phyloP scores from a whole-genome alignment of 2,113 vertebrate species.

The Aegithalos caudatus region DNA sequence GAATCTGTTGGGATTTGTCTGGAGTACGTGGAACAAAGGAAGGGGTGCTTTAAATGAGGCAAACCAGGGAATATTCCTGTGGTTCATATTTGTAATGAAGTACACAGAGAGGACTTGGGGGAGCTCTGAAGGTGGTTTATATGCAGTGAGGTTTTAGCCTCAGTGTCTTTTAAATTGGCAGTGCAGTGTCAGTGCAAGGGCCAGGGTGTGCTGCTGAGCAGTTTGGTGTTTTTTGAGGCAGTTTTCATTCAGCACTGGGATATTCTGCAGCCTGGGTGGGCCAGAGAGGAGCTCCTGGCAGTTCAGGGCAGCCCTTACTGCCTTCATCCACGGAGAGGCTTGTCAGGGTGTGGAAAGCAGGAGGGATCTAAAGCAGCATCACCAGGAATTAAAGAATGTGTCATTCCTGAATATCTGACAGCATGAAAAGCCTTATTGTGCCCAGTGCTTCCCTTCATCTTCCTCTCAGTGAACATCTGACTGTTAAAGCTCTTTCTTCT shows the following conservation, averaged over 20 bases:
- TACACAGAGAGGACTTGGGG: background rate
- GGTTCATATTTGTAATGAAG: background rate
- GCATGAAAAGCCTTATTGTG: background rate
- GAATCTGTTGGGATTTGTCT: background rate
- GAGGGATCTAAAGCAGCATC: background rate
- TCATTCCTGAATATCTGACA: background rate
- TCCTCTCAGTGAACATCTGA: background rate
- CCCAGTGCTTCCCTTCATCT: background rate
- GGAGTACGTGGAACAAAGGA: background rate
- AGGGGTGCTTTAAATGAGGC: background rate
- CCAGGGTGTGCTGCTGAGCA: background rate
- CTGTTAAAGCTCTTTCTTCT: background rate
- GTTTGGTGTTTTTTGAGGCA: background rate
- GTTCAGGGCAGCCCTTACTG: background rate
- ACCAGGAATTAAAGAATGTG: background rate
- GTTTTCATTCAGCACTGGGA: background rate
- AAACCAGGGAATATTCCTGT: background rate
- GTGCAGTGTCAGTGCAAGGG: accelerated
- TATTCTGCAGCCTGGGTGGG: background rate
- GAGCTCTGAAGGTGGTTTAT: background rate
- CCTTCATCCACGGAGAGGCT: background rate
- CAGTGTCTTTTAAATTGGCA: accelerated
- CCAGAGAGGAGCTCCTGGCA: background rate
- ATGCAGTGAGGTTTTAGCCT: background rate
- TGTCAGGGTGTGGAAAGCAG: background rate